Base-by-base conservation (phyloP, 2,888 invertebrate genomes). In the Xestia sexstrigata region DNA sequence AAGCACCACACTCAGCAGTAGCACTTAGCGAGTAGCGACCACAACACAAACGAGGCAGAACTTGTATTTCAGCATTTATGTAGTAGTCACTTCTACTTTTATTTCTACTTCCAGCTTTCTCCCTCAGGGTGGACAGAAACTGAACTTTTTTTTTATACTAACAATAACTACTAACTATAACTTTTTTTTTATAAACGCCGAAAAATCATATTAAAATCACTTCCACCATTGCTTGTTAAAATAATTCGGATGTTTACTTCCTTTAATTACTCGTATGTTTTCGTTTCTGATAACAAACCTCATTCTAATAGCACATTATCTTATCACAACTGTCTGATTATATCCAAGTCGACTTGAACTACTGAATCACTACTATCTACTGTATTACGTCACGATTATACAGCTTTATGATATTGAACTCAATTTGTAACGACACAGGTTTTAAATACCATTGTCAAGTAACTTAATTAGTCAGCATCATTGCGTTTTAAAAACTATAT, bases 321-420 rank as follows among this genome's bases (percentile, higher is more conserved):
- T 85, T 85, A 84, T 84, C 86, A 74, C n/a, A 55, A 52, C 9
- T 73, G 70, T 76, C 35, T 63, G 76, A 82, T 87, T 72, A 74
- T 70, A 78, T 70, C 65, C 72, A 45, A 70, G 76, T 76, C 74
- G 82, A 76, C 60, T 77, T 65, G 67, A 73, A 80, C 76, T 77
- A 80, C 76, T 73, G 75, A 80, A 74, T 69, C 15, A 76, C 55
- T 79, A 62, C 35, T 84, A 84, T 84, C 55, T 52, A 42, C 39
- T 9, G 26, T 35, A 39, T 35, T 35, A 84, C 81, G 63, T 68
- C 39, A 68, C 35, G 11, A 47, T n/a, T 35, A 11, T 23, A 8
- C 23, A 35, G 20, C 13, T 55, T 26, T 62, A 17, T 45, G 20
- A 81, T 72, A 80, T n/a, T 62, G 42, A 72, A 52, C 82, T 66